Conservation (phyloP, 2,888 invertebrate species). For the Hermaeophaga mercurialis region DNA sequence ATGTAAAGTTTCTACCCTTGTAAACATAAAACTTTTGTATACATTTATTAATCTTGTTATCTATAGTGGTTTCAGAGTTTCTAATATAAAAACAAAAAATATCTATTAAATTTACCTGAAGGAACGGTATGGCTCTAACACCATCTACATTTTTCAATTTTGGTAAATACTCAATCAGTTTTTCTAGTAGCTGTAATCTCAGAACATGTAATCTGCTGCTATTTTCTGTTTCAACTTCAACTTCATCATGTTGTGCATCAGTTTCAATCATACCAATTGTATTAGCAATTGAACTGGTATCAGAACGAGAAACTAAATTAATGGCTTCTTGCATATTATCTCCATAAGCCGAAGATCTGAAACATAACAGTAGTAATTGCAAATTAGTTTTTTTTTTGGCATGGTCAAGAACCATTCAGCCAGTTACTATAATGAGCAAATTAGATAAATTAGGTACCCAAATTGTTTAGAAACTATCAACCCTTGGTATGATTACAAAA, state of each 20-base stretch:
- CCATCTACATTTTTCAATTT: conserved; percentile 79
- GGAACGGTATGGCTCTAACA: conserved; percentile 85
- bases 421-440: too few relatives aligned
- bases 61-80: too few relatives aligned
- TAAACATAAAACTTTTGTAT: too few relatives aligned
- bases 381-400: neutral
- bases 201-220: conserved; percentile 67
- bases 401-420: too few relatives aligned
- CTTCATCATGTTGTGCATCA: conserved; percentile 47
- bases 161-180: conserved; percentile 78
- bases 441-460: too few relatives aligned
- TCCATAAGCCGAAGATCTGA: conserved; percentile 87
- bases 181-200: conserved; percentile 73
- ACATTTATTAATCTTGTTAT: too few relatives aligned
- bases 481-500: too few relatives aligned
- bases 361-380: too few relatives aligned
- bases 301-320: conserved; percentile 61
- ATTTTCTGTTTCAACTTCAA: conserved; percentile 54
- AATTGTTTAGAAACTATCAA: too few relatives aligned
- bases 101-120: conserved; percentile 62
- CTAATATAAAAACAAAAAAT: neutral
- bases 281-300: conserved; percentile 59
- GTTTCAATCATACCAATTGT: conserved; percentile 41
- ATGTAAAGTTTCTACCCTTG: too few relatives aligned
- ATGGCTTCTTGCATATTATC: conserved; percentile 66